Percentiles rank a stretch among this genome's conserved stretches.
Evolutionary conservation across 1,140 invertebrate species (phyloP).

Genomic region (Cyclina sinensis): DNA sequence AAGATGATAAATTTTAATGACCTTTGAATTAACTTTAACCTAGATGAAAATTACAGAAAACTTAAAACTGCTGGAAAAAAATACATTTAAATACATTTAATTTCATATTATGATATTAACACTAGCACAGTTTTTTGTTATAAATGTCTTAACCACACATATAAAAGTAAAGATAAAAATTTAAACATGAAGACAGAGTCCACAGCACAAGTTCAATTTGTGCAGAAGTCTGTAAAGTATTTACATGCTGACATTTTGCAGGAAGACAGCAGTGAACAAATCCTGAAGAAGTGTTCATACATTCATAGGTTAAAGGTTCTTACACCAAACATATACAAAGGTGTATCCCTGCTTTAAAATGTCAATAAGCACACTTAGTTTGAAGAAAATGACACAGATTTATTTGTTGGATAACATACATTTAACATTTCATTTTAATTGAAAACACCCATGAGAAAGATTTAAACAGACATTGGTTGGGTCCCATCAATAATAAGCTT

Average conservation of each 20-base stretch:
- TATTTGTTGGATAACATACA: not conserved
- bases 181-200: not conserved
- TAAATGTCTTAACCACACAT: not conserved
- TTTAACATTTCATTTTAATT: not conserved
- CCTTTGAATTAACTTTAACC: too few species aligned
- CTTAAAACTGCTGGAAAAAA: too few species aligned
- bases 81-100: too few species aligned
- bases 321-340: not conserved
- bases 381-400: not conserved
- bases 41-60: too few species aligned
- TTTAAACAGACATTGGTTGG: not conserved
- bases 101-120: too few species aligned
- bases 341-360: not conserved
- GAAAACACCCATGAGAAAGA: not conserved
- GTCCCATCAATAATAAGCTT: not conserved
- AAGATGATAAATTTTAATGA: too few species aligned
- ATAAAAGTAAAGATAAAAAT: not conserved
- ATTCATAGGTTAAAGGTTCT: not conserved
- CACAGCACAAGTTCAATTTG: not conserved
- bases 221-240: not conserved
- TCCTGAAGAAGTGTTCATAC: not conserved
- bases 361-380: not conserved
- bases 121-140: not conserved
- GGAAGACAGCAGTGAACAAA: not conserved
- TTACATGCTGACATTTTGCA: not conserved